Evolutionary conservation across 35 echinoderm and acorn worm genomes (phyloP).

Genomic region (Patiria miniata): DNA sequence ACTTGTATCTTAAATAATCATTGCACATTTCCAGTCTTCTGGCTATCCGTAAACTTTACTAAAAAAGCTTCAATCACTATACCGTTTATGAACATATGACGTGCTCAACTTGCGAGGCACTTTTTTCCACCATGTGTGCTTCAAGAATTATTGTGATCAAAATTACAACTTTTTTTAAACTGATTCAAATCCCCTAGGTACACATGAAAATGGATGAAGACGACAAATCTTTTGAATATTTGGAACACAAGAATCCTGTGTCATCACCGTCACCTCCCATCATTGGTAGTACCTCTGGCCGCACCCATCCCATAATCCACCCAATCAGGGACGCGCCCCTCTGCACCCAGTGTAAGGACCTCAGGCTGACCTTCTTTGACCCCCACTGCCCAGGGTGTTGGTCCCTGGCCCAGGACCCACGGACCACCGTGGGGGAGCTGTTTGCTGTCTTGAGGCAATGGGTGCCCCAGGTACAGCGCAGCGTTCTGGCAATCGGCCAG

Average conservation of each 20-base stretch:
- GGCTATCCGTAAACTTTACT: no score
- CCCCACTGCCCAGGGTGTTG: slow-evolving; percentile 50
- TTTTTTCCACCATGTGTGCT: no score
- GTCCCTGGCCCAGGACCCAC: slow-evolving; percentile 24
- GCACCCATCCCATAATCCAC: slow-evolving; percentile 37
- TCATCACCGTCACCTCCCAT: neutral
- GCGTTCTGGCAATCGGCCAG: slow-evolving; percentile 38
- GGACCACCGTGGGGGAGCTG: slow-evolving; percentile 37
- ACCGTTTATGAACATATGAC: no score
- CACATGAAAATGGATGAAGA: slow-evolving; percentile 9
- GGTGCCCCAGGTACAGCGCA: slow-evolving; percentile 50
- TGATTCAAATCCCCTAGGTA: neutral
- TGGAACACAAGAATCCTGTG: neutral
- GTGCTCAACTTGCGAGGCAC: no score
- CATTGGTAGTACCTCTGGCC: neutral
- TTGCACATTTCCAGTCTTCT: no score
- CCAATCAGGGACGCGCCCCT: slow-evolving; percentile 25
- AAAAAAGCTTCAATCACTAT: no score
- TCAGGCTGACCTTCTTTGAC: slow-evolving; percentile 56
- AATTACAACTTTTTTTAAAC: no score
- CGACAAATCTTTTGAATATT: neutral
- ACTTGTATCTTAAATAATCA: no score
- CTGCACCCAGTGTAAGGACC: slow-evolving; percentile 29
- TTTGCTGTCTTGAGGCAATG: slow-evolving; percentile 62
- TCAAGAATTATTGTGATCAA: no score